phyloP scores from a whole-genome alignment of 2,797 vertebrate genomes.

The Crocodylus rhombifer region DNA sequence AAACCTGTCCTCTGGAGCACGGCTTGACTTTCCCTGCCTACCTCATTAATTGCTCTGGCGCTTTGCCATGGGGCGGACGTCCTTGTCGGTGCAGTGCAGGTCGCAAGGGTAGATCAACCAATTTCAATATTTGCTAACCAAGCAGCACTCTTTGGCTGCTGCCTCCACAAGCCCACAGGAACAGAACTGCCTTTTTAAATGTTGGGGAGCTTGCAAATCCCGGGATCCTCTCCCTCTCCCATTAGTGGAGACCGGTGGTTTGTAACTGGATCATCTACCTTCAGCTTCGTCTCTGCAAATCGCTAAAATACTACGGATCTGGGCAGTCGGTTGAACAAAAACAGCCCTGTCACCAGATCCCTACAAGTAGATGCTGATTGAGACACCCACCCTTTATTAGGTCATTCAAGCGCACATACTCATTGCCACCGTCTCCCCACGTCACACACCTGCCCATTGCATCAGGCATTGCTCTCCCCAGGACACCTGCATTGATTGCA shows the following conservation, averaged over 20 bases:
- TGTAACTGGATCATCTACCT: neutral
- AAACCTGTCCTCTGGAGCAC: neutral
- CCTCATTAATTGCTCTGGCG: constrained; percentile 24
- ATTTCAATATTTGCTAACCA: constrained; percentile 4
- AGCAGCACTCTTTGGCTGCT: neutral
- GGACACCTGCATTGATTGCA: accelerated
- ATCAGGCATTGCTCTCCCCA: neutral
- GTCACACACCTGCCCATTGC: neutral
- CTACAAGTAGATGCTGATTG: neutral
- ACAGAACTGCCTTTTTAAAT: neutral
- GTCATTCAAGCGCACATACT: neutral
- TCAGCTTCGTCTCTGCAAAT: neutral
- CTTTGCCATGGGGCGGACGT: neutral
- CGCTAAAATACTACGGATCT: neutral
- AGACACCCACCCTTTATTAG: neutral
- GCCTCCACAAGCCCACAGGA: neutral
- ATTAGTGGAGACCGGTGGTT: neutral
- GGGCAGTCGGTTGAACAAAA: neutral
- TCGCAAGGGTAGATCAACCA: neutral
- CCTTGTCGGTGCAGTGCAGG: constrained; percentile 22
- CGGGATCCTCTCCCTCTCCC: neutral
- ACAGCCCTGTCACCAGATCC: neutral
- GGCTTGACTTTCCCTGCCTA: constrained; percentile 23
- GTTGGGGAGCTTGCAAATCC: neutral
- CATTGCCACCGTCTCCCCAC: neutral